Conservation (phyloP, 1,140 invertebrate genomes). For the Luehdorfia chinensis region DNA sequence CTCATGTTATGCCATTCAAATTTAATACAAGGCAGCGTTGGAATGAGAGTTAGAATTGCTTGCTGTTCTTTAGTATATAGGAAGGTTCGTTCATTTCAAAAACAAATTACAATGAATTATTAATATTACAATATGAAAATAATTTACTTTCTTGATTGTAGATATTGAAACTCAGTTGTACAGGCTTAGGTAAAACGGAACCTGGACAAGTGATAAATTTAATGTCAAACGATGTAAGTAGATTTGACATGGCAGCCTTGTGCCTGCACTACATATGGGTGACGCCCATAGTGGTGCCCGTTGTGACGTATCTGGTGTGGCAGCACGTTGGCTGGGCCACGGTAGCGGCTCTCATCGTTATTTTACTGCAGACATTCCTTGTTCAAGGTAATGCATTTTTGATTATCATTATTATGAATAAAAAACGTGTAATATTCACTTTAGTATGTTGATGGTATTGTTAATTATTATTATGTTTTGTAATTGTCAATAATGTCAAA, state of each 20-base stretch:
- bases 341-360: conserved; percentile 79
- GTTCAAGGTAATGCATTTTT: conserved; percentile 85
- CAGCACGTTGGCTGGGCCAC: conserved; percentile 78
- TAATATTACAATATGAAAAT: not conserved
- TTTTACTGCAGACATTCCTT: conserved; percentile 80
- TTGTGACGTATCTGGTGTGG: conserved; percentile 82
- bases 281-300: conserved; percentile 83
- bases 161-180: conserved; percentile 78
- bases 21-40: conserved; percentile 80
- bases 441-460: no score
- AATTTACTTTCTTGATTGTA: conserved; percentile 31
- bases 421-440: no score
- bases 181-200: conserved; percentile 84
- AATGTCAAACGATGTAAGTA: conserved; percentile 89
- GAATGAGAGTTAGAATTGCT: conserved; percentile 78
- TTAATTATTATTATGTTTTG: no score
- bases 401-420: no score
- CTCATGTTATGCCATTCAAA: conserved; percentile 84
- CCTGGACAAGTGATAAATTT: conserved; percentile 92
- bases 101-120: conserved; percentile 9
- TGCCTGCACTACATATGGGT: conserved; percentile 83
- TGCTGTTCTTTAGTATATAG: conserved; percentile 76
- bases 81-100: conserved; percentile 53
- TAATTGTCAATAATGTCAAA: no score
- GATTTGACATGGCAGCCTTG: conserved; percentile 77